Evolutionary conservation across 2,797 vertebrate genomes (phyloP).

Genomic region (Melanogrammus aeglefinus): DNA sequence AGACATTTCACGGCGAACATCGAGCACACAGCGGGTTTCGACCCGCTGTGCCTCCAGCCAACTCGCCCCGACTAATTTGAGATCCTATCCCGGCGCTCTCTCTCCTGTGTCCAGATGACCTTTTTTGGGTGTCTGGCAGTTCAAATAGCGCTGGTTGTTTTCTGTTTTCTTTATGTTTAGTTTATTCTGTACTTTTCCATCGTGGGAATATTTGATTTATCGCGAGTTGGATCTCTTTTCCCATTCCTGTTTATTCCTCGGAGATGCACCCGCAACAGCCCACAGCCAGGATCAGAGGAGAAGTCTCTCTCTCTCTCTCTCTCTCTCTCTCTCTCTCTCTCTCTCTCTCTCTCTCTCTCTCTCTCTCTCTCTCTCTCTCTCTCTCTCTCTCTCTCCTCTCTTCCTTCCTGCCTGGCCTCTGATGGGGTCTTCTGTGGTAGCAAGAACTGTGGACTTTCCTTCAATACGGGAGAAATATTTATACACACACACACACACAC

Average conservation of each 20-base stretch:
- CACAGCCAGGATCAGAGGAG: slow-evolving; percentile 18
- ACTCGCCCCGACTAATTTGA: neutral
- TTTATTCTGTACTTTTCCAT: slow-evolving; percentile 23
- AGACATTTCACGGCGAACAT: slow-evolving; percentile 20
- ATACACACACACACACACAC: neutral
- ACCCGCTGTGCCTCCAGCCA: neutral
- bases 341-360: neutral
- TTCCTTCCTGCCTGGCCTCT: slow-evolving; percentile 5
- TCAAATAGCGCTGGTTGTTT: neutral
- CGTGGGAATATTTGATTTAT: slow-evolving; percentile 35
- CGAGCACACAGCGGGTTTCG: neutral
- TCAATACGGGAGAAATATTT: neutral
- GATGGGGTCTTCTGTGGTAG: neutral
- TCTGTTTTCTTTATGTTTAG: neutral
- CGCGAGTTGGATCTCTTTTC: slow-evolving; percentile 13
- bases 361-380: too few relatives aligned
- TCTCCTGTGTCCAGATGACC: slow-evolving; percentile 28
- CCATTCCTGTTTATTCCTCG: neutral
- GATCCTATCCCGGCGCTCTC: neutral
- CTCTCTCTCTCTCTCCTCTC: neutral
- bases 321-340: neutral
- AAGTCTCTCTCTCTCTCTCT: neutral
- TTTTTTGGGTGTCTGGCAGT: slow-evolving; percentile 18
- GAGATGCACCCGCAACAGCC: neutral
- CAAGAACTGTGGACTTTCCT: neutral